Evolutionary conservation across 2,888 invertebrate genomes (phyloP).

Genomic region (Falcaria lacertinaria): DNA sequence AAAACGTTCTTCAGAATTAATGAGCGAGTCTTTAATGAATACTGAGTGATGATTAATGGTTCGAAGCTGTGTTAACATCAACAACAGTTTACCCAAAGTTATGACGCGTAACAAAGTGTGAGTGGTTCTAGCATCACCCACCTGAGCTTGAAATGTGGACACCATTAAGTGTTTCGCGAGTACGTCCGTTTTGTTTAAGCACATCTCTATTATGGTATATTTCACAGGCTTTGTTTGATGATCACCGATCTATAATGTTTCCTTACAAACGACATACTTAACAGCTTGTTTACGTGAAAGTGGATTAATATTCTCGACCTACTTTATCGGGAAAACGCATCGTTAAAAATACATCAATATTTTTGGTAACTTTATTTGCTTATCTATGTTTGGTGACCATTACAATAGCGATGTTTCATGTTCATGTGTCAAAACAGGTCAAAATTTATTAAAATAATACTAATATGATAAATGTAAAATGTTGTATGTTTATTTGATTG

Average conservation of each 20-base stretch:
- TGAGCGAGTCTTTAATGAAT: not conserved
- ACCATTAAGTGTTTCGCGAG: conserved; percentile 21
- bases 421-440: too few species aligned
- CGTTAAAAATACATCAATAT: not conserved
- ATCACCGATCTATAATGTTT: conserved; percentile 10
- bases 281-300: not conserved
- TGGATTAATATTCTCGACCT: not conserved
- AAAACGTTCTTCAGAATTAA: not conserved
- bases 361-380: not conserved
- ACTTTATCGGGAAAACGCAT: not conserved
- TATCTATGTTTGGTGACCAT: too few species aligned
- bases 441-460: too few species aligned
- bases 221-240: not conserved
- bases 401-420: not conserved
- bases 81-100: conserved; percentile 25
- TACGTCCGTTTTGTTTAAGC: not conserved
- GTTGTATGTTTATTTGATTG: too few species aligned
- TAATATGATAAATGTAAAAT: too few species aligned
- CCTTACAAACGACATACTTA: not conserved
- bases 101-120: conserved; percentile 29
- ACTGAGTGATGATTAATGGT: not conserved
- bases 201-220: not conserved
- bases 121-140: conserved; percentile 27
- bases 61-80: conserved; percentile 11
- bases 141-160: conserved; percentile 43